Evolutionary conservation across 2,888 invertebrate species (phyloP), one percentile per base, ranked within the genome.

Genomic region (Stegana nigrithorax): DNA sequence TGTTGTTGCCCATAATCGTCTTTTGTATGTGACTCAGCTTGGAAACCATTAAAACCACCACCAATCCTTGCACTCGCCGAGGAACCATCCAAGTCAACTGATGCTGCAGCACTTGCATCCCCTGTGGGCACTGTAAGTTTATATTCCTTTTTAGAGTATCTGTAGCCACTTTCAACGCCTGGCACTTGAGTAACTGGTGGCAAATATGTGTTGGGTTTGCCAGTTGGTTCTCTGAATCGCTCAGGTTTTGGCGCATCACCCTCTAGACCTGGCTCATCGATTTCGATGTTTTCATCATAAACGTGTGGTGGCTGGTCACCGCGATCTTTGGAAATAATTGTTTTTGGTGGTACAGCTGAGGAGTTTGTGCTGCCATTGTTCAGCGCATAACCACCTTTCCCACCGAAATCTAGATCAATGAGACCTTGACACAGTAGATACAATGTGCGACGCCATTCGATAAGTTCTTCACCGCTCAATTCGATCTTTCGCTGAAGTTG

Each of bases 281-380:
- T 75, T 4, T 82, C 81, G n/a, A 75, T 68, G 3, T 74, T 72
- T 36, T 85, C 85, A 12, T 82, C 81, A 44, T 78, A 83, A 0
- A 71, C 65, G 64, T 85, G 78, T 0, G 86, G 85, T 1, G 85
- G 86, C 56, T 86, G 86, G 70, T 86, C 85, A 0, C 85, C 85
- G 12, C 85, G 83, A 68, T 84, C 83, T 60, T 78, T 81, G 5
- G 83, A 83, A 57, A 84, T 78, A 0, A 68, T 67, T 0, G 72
- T 68, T n/a, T 73, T 74, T 12, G 67, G 53, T 64, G 47, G 73
- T 32, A 67, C 63, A 1, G 66, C 73, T 0, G 81, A 75, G 21
- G 71, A 71, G 63, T 73, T 78, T 26, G 82, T 80, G 25, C 69
- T 70, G 14, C 78, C 81, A 1, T 65, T 60, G 55, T 75, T 73